Percentiles rank a stretch among this genome's conserved stretches.
These are phyloP conservation scores for Montipora capitata DNA, from an alignment of 92 coral and sea anemone genomes.

Conservation along the genomic window DNA sequence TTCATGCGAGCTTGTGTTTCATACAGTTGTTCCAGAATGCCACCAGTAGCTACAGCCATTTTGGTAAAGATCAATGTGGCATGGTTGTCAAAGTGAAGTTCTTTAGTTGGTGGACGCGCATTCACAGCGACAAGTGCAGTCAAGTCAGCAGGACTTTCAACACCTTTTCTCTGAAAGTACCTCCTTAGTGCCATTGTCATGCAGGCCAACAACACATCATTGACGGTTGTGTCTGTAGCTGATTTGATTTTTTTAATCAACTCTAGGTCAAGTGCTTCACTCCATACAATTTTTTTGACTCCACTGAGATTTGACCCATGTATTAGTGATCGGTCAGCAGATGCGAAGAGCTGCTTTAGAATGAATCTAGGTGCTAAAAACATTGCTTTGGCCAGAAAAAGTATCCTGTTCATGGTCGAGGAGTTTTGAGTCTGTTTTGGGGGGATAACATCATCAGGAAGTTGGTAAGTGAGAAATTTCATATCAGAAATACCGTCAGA, in stretches of 20 bases:
- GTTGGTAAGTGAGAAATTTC: conserved; percentile 70
- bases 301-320: background rate
- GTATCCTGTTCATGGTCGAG: background rate
- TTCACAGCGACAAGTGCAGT: background rate
- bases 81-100: background rate
- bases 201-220: background rate
- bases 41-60: background rate
- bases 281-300: background rate
- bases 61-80: background rate
- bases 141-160: background rate
- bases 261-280: conserved; percentile 72
- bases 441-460: background rate
- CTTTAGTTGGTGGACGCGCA: background rate
- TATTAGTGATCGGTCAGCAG: background rate
- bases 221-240: background rate
- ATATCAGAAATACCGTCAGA: conserved; percentile 92
- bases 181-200: background rate
- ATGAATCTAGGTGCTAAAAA: background rate
- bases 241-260: conserved; percentile 74
- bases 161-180: background rate
- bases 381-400: background rate
- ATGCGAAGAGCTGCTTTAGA: too few relatives aligned
- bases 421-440: background rate
- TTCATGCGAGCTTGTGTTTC: background rate
- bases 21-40: background rate